These are phyloP conservation scores for Phyllotreta cruciferae DNA, from an alignment of 2,888 invertebrate genomes.

Conservation along the genomic window DNA sequence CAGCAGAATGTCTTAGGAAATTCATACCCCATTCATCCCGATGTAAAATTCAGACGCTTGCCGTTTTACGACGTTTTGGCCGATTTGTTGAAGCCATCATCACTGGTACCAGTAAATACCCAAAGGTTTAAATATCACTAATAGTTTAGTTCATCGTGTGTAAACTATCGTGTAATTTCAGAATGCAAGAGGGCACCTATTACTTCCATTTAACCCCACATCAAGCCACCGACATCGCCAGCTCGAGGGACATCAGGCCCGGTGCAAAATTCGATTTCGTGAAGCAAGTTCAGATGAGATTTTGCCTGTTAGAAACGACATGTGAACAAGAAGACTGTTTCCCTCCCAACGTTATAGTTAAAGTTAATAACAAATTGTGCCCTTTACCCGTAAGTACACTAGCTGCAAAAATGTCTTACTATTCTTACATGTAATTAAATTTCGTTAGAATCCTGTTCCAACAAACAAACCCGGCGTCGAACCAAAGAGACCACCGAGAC, in stretches of 20 bases:
- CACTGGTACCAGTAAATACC: conserved; percentile 73
- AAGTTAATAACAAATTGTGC: conserved; percentile 91
- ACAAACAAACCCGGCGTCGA: conserved; percentile 97
- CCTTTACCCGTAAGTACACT: conserved; percentile 81
- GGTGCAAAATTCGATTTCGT: conserved; percentile 75
- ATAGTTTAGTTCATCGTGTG: not conserved
- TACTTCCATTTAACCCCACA: conserved; percentile 91
- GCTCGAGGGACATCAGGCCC: conserved; percentile 75
- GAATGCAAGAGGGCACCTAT: conserved; percentile 86
- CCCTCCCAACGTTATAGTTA: conserved; percentile 90
- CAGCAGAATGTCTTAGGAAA: conserved; percentile 53
- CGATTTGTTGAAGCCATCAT: conserved; percentile 89
- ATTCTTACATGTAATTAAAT: not conserved
- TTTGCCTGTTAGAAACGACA: conserved; percentile 89
- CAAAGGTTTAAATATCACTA: conserved; percentile 55
- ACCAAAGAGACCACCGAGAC: conserved; percentile 93
- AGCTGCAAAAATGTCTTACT: not conserved
- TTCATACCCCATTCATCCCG: conserved; percentile 89
- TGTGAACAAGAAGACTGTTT: conserved; percentile 95
- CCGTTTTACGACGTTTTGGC: conserved; percentile 92
- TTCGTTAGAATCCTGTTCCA: conserved; percentile 87
- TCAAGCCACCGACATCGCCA: conserved; percentile 90
- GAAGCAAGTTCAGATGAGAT: conserved; percentile 83
- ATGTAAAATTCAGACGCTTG: conserved; percentile 88
- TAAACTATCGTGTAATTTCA: conserved; percentile 5